Conservation (phyloP, 37 sponge, comb jelly and placozoan species). For the Beroe forskalii region DNA sequence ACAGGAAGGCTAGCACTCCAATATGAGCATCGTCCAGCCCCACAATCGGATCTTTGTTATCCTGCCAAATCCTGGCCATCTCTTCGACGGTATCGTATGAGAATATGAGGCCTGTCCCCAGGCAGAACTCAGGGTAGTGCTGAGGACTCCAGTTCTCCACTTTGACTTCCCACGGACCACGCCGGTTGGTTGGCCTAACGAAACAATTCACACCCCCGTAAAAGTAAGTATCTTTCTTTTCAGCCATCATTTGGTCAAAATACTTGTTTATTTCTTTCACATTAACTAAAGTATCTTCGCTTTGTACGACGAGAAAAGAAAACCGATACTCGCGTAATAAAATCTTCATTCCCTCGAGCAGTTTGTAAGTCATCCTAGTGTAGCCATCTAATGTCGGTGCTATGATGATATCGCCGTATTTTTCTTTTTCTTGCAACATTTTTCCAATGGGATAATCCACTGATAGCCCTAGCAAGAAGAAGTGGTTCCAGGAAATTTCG, state of each 20-base stretch:
- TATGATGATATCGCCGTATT: not conserved
- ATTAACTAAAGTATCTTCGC: not conserved
- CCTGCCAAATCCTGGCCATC: not conserved
- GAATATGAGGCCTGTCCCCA: not conserved
- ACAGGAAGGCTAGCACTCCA: not conserved
- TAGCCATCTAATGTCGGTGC: not conserved
- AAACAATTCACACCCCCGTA: not conserved
- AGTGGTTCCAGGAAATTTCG: not conserved
- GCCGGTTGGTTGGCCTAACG: not conserved
- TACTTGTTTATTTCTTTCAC: not conserved
- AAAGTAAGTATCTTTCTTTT: not conserved
- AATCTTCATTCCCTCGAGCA: not conserved
- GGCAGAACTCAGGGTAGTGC: not conserved
- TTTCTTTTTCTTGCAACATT: not conserved
- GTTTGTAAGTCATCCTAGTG: not conserved
- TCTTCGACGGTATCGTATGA: not conserved
- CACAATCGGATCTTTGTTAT: not conserved
- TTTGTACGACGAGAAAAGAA: not conserved
- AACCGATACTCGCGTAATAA: not conserved
- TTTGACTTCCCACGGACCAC: not conserved
- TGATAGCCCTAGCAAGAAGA: not conserved
- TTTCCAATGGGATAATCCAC: not conserved
- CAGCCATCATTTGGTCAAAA: not conserved
- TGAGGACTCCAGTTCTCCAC: not conserved
- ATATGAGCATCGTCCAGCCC: not conserved